Percentiles rank a stretch among this genome's conserved stretches.
phyloP scores from a whole-genome alignment of 2,888 invertebrate species.

The Polietes domitor region DNA sequence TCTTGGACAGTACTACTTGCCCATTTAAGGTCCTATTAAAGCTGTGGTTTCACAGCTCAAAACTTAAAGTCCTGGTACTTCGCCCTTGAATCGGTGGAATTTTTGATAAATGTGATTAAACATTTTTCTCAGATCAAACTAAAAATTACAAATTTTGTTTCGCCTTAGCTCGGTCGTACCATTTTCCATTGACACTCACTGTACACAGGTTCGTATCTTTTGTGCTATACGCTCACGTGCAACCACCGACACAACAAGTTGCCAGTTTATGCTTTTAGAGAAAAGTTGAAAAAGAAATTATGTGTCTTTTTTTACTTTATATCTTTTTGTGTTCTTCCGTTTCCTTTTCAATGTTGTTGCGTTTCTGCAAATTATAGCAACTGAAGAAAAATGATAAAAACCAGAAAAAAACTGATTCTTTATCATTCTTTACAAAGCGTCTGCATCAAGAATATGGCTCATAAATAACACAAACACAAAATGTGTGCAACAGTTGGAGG shows the following conservation, averaged over 20 bases:
- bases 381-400: slow-evolving; percentile 32
- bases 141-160: too few species aligned
- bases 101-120: too few species aligned
- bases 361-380: slow-evolving; percentile 38
- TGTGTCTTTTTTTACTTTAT: too few species aligned
- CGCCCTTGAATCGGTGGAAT: too few species aligned
- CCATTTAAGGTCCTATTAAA: too few species aligned
- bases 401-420: background rate
- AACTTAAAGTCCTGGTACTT: too few species aligned
- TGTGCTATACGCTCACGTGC: background rate
- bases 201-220: background rate
- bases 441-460: slow-evolving; percentile 27
- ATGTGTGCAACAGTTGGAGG: slow-evolving; percentile 59
- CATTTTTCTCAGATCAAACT: too few species aligned
- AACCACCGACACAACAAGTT: slow-evolving; percentile 24
- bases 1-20: too few species aligned
- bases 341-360: slow-evolving; percentile 6
- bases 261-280: slow-evolving; percentile 19
- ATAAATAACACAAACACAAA: slow-evolving; percentile 40
- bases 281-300: background rate
- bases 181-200: background rate
- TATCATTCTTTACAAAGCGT: slow-evolving; percentile 12
- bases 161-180: too few species aligned
- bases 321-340: background rate
- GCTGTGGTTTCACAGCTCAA: too few species aligned